Percentiles rank a stretch among this genome's conserved stretches.
These are phyloP conservation scores for Crocallis elinguaria DNA, from an alignment of 2,888 invertebrate species.

Conservation along the genomic window DNA sequence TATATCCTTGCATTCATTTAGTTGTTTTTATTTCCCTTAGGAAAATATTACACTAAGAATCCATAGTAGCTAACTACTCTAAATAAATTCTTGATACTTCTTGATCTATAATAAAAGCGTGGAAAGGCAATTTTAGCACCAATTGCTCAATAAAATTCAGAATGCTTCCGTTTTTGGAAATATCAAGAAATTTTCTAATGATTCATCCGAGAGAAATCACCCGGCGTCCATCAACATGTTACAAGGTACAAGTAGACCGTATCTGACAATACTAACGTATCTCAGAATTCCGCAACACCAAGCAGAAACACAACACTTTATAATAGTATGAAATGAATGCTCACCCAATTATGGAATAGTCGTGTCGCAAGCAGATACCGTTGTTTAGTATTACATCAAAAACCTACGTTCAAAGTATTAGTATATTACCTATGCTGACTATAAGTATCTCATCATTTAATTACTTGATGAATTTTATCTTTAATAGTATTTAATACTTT, in stretches of 20 bases:
- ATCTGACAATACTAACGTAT: conserved; percentile 8
- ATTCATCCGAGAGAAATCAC: conserved; percentile 20
- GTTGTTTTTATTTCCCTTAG: no score
- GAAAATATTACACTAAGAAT: no score
- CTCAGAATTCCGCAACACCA: conserved; percentile 20
- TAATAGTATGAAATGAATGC: conserved; percentile 11
- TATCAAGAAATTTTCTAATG: conserved; percentile 2
- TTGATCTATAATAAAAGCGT: no score
- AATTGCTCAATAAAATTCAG: no score
- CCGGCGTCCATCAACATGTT: conserved; percentile 10
- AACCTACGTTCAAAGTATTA: not conserved
- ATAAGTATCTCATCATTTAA: no score
- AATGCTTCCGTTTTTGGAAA: no score
- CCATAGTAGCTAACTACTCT: no score
- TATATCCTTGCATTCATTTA: not conserved
- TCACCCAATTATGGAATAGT: conserved; percentile 18
- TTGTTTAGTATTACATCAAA: conserved; percentile 2
- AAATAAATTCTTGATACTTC: no score
- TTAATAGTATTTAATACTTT: no score
- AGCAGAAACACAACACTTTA: conserved; percentile 12
- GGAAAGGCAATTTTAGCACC: no score
- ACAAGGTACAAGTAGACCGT: conserved; percentile 21
- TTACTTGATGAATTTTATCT: no score
- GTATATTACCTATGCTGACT: no score
- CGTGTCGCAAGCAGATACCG: conserved; percentile 5